Conservation (phyloP, 2,888 invertebrate genomes). For the Pseudoips prasinana region DNA sequence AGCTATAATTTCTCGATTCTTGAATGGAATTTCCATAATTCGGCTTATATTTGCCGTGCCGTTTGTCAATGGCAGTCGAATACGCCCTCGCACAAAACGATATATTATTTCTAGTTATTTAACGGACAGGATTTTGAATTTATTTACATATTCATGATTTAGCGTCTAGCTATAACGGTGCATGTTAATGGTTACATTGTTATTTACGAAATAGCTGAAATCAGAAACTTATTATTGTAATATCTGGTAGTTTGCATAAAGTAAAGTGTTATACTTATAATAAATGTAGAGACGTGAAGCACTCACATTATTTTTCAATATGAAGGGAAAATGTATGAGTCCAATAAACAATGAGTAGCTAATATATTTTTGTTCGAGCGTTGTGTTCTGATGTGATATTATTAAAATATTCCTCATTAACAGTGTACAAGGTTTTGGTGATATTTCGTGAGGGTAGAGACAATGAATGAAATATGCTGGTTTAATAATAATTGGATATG, state of each 20-base stretch:
- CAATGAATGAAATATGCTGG: too few relatives aligned
- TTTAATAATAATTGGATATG: too few relatives aligned
- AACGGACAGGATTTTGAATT: constrained; percentile 44
- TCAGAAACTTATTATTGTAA: constrained; percentile 13
- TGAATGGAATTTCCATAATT: constrained; percentile 67
- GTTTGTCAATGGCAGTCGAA: constrained; percentile 46
- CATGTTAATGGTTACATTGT: constrained; percentile 29
- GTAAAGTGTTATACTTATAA: neutral
- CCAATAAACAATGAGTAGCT: too few relatives aligned
- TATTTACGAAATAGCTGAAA: constrained; percentile 19
- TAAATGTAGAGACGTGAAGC: neutral
- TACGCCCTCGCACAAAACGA: constrained; percentile 29
- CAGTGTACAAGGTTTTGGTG: too few relatives aligned
- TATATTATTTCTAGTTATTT: constrained; percentile 55
- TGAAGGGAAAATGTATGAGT: neutral
- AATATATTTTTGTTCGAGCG: too few relatives aligned
- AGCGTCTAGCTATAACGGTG: constrained; percentile 32
- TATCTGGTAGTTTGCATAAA: constrained; percentile 2
- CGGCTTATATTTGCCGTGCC: constrained; percentile 59
- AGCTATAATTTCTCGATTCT: constrained; percentile 66
- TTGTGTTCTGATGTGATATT: too few relatives aligned
- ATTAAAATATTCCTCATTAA: too few relatives aligned
- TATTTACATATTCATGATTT: constrained; percentile 49
- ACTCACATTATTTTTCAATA: too few relatives aligned
- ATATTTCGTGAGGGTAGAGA: too few relatives aligned